Evolutionary conservation across 2,113 vertebrate species (phyloP).

Genomic region (Serilophus lunatus): DNA sequence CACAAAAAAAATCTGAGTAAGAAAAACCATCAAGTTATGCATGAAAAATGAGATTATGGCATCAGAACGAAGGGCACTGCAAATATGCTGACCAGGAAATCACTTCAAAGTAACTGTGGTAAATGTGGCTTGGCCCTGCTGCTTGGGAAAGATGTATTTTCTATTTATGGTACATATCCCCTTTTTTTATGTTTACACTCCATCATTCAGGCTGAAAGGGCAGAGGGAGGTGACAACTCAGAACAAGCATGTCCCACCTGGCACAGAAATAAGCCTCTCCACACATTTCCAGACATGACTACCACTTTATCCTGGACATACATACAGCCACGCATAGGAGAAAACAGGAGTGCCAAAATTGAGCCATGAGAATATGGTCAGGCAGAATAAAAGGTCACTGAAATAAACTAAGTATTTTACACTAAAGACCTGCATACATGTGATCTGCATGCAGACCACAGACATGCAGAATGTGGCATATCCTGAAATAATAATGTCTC

Average conservation of each 20-base stretch:
- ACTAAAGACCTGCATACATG: background rate
- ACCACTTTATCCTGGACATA: background rate
- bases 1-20: constrained; percentile 4
- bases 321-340: fast-evolving
- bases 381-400: background rate
- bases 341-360: background rate
- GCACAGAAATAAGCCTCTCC: background rate
- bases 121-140: background rate
- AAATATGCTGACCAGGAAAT: constrained; percentile 53
- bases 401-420: background rate
- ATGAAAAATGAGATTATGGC: constrained; percentile 63
- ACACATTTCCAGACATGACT: background rate
- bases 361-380: background rate
- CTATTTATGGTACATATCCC: background rate
- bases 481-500: background rate
- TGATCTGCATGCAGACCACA: too few relatives aligned
- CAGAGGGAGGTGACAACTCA: background rate
- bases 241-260: background rate
- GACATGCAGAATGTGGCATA: background rate
- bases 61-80: constrained; percentile 14
- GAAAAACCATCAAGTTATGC: constrained; percentile 48
- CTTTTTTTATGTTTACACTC: background rate
- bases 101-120: background rate
- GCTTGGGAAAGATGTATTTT: background rate
- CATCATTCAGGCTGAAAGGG: background rate